Percentiles rank a stretch among this genome's conserved stretches.
These are phyloP conservation scores for Coccyzus lansbergi DNA, from an alignment of 2,797 vertebrate species.

Conservation along the genomic window DNA sequence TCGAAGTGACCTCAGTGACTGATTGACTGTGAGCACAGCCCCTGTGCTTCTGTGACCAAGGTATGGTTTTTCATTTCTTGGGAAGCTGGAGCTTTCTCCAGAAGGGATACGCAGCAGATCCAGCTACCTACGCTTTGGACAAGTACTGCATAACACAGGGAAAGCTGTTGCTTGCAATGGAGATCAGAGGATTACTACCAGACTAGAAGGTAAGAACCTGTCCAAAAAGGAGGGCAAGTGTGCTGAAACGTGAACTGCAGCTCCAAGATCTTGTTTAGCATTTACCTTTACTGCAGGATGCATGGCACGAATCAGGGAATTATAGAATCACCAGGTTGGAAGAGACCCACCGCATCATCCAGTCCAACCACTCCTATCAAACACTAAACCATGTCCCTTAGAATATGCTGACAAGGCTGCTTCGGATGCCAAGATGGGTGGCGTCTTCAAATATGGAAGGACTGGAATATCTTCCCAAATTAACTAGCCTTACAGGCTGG, in stretches of 20 bases:
- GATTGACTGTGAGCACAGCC: neutral
- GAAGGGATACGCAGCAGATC: neutral
- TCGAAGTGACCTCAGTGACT: no score
- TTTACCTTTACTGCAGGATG: neutral
- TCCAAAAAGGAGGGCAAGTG: neutral
- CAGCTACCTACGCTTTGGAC: neutral
- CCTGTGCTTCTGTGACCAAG: fast-evolving
- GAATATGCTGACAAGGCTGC: neutral
- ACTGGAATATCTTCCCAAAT: neutral
- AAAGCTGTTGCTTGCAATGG: neutral
- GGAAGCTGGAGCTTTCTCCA: neutral
- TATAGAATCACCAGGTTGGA: no score
- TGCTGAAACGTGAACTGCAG: neutral
- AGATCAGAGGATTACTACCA: neutral
- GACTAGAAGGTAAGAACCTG: neutral
- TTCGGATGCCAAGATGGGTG: neutral
- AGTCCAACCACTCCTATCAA: no score
- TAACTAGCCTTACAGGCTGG: neutral
- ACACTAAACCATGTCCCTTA: no score
- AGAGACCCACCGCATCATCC: no score
- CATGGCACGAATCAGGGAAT: no score
- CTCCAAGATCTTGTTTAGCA: neutral
- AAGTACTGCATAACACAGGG: neutral
- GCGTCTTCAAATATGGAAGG: neutral
- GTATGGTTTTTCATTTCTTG: neutral